These are phyloP conservation scores for Phrynosoma blainvillii DNA, from an alignment of 2,113 vertebrate species.

Conservation along the genomic window DNA sequence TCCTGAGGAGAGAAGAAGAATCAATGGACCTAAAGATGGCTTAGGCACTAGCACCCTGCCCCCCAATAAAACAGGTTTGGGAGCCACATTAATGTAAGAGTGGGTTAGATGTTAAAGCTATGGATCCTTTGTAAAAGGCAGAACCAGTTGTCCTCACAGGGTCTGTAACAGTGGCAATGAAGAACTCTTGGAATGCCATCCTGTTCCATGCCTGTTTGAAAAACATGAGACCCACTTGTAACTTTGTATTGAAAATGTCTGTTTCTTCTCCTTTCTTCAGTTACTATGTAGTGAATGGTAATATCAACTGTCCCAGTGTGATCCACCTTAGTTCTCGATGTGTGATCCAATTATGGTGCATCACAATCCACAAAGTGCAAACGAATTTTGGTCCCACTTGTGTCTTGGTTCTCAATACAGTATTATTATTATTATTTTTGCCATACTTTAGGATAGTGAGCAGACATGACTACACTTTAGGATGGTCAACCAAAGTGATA, in stretches of 20 bases:
- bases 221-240: not conserved
- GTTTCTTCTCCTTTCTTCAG: no score
- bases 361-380: not conserved
- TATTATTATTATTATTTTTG: not conserved
- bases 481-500: no score
- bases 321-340: not conserved
- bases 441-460: not conserved
- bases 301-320: not conserved
- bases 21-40: not conserved
- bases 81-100: not conserved
- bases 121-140: not conserved
- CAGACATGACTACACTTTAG: no score
- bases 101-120: not conserved
- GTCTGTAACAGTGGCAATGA: not conserved
- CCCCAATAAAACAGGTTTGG: not conserved
- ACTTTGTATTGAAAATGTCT: not conserved
- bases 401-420: not conserved
- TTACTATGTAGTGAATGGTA: not conserved
- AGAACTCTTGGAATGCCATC: not conserved
- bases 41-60: not conserved
- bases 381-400: no score
- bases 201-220: not conserved
- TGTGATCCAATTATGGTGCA: not conserved
- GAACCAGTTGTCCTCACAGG: not conserved
- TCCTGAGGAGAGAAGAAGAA: conserved; percentile 65